Percentiles rank a stretch among this genome's conserved stretches.
These are phyloP conservation scores for Gasterosteus nipponicus DNA, from an alignment of 2,113 vertebrate genomes.

Conservation along the genomic window DNA sequence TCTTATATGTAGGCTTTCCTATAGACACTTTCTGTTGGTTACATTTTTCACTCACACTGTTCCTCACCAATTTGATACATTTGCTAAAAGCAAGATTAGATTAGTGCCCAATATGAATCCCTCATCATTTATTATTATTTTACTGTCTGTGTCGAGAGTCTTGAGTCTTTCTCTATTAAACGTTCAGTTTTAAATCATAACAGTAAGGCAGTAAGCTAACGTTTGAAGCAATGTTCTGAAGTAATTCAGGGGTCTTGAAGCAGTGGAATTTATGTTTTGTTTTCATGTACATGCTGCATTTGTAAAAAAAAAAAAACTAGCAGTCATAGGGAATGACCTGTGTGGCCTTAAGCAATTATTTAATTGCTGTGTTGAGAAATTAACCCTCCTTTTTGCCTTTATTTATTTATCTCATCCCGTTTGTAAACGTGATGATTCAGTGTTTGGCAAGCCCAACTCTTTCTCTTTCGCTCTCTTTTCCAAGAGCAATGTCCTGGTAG, in stretches of 20 bases:
- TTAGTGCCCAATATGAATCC: not conserved
- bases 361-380: slow-evolving; percentile 53
- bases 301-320: slow-evolving; percentile 16
- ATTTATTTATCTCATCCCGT: slow-evolving; percentile 35
- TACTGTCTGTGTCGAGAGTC: not conserved
- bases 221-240: slow-evolving; percentile 10
- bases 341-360: slow-evolving; percentile 51
- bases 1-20: not conserved
- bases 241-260: slow-evolving; percentile 11
- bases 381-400: slow-evolving; percentile 28
- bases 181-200: not conserved
- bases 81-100: not conserved
- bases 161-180: not conserved
- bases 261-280: slow-evolving; percentile 42
- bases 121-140: not conserved
- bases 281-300: slow-evolving; percentile 18
- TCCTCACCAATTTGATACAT: not conserved
- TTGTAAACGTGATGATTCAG: slow-evolving; percentile 74
- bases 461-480: slow-evolving; percentile 51
- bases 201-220: not conserved
- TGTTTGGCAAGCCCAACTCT: slow-evolving; percentile 66
- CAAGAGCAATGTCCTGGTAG: slow-evolving; percentile 41
- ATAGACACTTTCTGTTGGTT: not conserved
- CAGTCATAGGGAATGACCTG: slow-evolving; percentile 40
- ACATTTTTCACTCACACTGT: too few species aligned